phyloP scores from a whole-genome alignment of 1,140 invertebrate genomes.

The Trialeurodes vaporariorum region DNA sequence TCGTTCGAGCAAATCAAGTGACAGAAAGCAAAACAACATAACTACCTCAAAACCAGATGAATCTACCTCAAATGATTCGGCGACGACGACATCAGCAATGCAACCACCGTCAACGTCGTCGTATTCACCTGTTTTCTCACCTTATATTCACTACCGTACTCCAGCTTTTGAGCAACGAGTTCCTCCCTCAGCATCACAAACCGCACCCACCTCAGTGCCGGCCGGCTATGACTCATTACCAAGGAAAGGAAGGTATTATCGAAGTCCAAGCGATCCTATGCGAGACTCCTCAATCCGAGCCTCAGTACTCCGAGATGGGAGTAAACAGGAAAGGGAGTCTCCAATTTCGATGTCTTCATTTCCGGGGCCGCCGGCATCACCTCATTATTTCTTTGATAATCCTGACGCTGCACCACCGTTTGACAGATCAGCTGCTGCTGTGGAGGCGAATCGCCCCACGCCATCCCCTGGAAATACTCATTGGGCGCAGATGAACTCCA shows the following conservation, averaged over 20 bases:
- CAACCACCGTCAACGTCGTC: conserved; percentile 31
- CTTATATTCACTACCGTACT: conserved; percentile 30
- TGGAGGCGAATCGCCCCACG: conserved; percentile 21
- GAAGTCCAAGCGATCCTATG: conserved; percentile 37
- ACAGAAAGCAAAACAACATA: not conserved
- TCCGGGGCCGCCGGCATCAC: conserved; percentile 10
- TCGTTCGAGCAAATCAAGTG: not conserved
- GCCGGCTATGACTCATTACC: conserved; percentile 36
- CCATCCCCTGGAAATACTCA: conserved; percentile 11
- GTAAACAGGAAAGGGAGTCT: conserved; percentile 24
- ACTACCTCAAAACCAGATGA: not conserved
- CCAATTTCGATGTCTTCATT: conserved; percentile 16
- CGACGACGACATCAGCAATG: conserved; percentile 24
- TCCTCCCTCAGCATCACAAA: conserved; percentile 12
- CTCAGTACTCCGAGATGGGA: conserved; percentile 51
- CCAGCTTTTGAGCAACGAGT: conserved; percentile 23
- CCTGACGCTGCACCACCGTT: conserved; percentile 26
- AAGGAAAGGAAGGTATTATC: conserved; percentile 33
- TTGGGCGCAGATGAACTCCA: conserved; percentile 21
- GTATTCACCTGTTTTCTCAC: conserved; percentile 36
- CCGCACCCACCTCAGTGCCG: conserved; percentile 11
- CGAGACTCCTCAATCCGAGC: conserved; percentile 42
- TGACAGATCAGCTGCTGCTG: conserved; percentile 33
- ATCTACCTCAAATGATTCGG: not conserved
- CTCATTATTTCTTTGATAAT: conserved; percentile 10